Evolutionary conservation across 2,888 invertebrate species (phyloP).

Genomic region (Napeogenes inachia): DNA sequence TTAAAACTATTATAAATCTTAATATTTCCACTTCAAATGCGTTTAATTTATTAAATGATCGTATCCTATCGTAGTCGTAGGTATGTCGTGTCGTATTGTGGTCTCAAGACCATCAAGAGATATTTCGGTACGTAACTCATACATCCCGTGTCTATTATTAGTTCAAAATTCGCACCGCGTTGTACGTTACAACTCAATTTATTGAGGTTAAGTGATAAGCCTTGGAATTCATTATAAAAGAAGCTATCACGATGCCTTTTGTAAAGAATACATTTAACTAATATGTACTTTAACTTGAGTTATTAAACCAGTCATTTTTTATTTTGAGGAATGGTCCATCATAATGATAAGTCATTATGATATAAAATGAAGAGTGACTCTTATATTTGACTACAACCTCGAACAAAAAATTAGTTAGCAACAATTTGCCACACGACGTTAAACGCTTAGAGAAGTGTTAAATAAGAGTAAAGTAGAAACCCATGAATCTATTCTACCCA

Average conservation of each 20-base stretch:
- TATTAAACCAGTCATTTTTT: too few relatives aligned
- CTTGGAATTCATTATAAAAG: not conserved
- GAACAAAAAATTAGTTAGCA: not conserved
- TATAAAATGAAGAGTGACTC: too few relatives aligned
- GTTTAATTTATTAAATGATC: too few relatives aligned
- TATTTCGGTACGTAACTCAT: not conserved
- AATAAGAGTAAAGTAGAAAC: not conserved
- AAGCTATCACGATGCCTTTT: too few relatives aligned
- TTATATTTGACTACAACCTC: not conserved
- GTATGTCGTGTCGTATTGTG: too few relatives aligned
- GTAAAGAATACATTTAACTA: too few relatives aligned
- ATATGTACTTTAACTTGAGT: too few relatives aligned
- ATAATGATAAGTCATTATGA: too few relatives aligned
- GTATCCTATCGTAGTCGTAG: too few relatives aligned
- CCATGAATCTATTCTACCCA: not conserved
- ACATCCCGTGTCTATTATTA: slow-evolving; percentile 13
- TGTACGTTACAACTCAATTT: slow-evolving; percentile 10
- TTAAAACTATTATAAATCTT: too few relatives aligned
- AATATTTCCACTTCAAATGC: too few relatives aligned
- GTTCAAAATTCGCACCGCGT: slow-evolving; percentile 8
- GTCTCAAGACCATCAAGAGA: not conserved
- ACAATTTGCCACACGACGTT: not conserved
- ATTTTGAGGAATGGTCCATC: too few relatives aligned
- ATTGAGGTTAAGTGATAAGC: not conserved
- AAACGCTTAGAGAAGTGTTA: not conserved